A percentile compares a stretch with the other conserved stretches of the same genome.
These are phyloP conservation scores for Phataginus tetradactyla DNA, from an alignment of 2,797 vertebrate species.

Conservation along the genomic window DNA sequence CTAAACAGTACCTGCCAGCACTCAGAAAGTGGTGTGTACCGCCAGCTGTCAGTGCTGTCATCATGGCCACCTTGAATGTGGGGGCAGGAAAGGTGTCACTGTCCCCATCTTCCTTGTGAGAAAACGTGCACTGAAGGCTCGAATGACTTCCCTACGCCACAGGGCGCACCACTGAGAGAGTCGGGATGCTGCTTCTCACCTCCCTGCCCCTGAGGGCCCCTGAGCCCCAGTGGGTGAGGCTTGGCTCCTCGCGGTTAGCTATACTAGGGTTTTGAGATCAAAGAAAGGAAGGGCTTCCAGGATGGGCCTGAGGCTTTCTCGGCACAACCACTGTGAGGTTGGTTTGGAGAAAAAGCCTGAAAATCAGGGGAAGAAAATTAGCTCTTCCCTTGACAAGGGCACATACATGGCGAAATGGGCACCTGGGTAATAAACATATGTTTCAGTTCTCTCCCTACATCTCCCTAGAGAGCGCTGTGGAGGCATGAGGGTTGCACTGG, in stretches of 20 bases:
- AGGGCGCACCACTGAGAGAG: background rate
- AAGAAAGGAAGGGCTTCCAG: background rate
- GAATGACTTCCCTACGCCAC: background rate
- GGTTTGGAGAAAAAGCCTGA: background rate
- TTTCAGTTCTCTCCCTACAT: background rate
- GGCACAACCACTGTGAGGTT: background rate
- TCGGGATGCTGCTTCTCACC: background rate
- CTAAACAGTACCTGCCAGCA: background rate
- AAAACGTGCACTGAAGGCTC: background rate
- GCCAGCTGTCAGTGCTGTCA: background rate
- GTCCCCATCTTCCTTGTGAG: background rate
- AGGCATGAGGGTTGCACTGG: background rate
- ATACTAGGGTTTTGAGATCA: background rate
- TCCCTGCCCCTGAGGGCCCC: background rate
- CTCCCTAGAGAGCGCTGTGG: background rate
- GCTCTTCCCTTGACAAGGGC: background rate
- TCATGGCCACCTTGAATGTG: no score
- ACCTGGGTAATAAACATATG: background rate
- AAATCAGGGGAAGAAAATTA: background rate
- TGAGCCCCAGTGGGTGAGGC: background rate
- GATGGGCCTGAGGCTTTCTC: background rate
- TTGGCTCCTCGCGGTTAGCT: background rate
- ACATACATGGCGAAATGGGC: background rate
- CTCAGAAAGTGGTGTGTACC: fast-evolving
- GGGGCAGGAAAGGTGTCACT: background rate